Conservation (phyloP, 2,797 vertebrate genomes). For the Dipus sagitta region DNA sequence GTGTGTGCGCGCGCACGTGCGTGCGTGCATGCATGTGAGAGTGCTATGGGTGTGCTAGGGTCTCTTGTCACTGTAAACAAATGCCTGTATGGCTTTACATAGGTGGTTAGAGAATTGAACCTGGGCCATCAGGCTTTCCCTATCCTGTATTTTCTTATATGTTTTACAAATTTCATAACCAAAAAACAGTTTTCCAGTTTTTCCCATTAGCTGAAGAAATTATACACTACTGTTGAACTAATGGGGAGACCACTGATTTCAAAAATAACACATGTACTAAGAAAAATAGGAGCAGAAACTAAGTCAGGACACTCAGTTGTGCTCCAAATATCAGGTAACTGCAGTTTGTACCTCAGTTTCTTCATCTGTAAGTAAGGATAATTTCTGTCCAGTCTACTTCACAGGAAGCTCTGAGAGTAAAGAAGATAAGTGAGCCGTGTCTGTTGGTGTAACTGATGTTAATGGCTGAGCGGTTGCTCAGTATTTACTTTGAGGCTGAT, state of each 20-base stretch:
- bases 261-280: not conserved
- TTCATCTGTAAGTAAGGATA: conserved; percentile 11
- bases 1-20: too few relatives aligned
- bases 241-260: not conserved
- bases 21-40: too few relatives aligned
- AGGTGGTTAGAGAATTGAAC: too few relatives aligned
- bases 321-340: not conserved
- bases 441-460: not conserved
- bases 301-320: too few relatives aligned
- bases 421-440: not conserved
- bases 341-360: conserved; percentile 24
- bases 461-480: not conserved
- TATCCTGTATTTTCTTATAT: not conserved
- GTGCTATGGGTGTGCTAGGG: too few relatives aligned
- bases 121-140: too few relatives aligned
- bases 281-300: not conserved
- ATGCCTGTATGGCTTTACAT: too few relatives aligned
- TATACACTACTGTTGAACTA: accelerated
- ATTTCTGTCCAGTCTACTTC: conserved; percentile 32
- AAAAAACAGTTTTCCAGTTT: not conserved
- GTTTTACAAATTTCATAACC: conserved; percentile 7
- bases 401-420: not conserved
- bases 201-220: not conserved
- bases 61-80: too few relatives aligned
- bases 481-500: not conserved